Conservation (phyloP, 2,113 vertebrate genomes). For the Seriola aureovittata region DNA sequence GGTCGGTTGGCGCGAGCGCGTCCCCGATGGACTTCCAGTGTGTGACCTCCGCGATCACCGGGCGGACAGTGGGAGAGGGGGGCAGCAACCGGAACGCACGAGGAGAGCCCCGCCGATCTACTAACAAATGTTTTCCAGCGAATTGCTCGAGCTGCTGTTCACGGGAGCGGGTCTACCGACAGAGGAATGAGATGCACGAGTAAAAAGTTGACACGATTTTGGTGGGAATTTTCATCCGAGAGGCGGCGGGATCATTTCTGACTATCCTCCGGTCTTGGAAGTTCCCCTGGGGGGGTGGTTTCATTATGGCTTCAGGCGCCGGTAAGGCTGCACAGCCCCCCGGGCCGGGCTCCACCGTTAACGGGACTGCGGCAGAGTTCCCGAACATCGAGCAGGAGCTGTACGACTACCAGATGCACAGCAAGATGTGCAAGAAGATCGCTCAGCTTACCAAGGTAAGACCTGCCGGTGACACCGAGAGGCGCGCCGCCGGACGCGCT, state of each 20-base stretch:
- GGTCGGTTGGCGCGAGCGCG: constrained; percentile 70
- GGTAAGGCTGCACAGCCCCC: constrained; percentile 85
- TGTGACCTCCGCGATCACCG: constrained; percentile 78
- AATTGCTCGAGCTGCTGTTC: constrained; percentile 61
- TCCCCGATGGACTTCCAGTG: constrained; percentile 80
- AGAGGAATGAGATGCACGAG: constrained; percentile 68
- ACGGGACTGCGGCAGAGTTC: constrained; percentile 86
- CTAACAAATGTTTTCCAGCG: constrained; percentile 64
- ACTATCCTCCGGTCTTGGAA: constrained; percentile 70
- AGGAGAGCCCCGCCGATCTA: constrained; percentile 74
- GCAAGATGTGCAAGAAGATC: constrained; percentile 99
- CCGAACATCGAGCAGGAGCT: constrained; percentile 83
- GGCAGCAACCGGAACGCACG: constrained; percentile 66
- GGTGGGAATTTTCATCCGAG: constrained; percentile 64
- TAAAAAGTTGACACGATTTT: constrained; percentile 68
- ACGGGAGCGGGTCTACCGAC: constrained; percentile 58
- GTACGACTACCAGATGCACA: constrained; percentile 89
- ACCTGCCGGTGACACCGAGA: constrained; percentile 29
- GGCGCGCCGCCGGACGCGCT: constrained; percentile 34
- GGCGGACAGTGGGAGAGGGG: constrained; percentile 73
- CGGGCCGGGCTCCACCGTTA: constrained; percentile 80
- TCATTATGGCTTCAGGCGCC: constrained; percentile 89
- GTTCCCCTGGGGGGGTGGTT: constrained; percentile 59
- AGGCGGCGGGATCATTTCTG: constrained; percentile 62
- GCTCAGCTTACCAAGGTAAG: constrained; percentile 99